Evolutionary conservation across 2,888 invertebrate genomes (phyloP).

Genomic region (Apamea monoglypha): DNA sequence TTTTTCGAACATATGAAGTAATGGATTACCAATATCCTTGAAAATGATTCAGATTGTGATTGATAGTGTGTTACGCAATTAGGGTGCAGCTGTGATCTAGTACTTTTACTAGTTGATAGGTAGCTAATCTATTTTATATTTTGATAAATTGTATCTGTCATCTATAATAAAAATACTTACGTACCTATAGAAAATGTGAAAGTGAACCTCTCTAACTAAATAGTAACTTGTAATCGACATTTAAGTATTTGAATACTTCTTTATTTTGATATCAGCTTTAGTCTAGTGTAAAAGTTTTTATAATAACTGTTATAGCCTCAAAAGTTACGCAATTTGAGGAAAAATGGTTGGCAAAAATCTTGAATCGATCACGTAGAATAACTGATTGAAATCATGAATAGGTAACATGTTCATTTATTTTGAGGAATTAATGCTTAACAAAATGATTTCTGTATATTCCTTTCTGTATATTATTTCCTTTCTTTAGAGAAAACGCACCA

Average conservation of each 20-base stretch:
- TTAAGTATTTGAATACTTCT: constrained; percentile 16
- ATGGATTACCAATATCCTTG: background rate
- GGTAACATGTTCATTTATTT: background rate
- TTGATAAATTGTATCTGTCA: constrained; percentile 24
- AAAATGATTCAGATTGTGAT: background rate
- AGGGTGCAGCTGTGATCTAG: background rate
- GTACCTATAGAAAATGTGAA: constrained; percentile 25
- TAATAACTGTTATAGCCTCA: constrained; percentile 13
- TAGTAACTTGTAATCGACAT: constrained; percentile 25
- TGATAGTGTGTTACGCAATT: background rate
- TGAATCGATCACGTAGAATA: background rate
- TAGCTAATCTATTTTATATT: constrained; percentile 28
- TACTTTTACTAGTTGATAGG: background rate
- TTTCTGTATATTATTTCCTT: background rate
- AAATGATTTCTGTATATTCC: background rate
- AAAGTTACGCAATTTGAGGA: constrained; percentile 33
- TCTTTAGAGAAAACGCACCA: background rate
- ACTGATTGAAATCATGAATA: background rate
- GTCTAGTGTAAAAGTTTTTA: constrained; percentile 35
- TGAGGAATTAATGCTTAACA: background rate
- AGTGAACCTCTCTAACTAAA: constrained; percentile 29
- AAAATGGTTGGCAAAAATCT: background rate
- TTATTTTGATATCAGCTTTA: constrained; percentile 30
- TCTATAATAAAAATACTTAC: background rate
- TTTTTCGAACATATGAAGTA: background rate